Base-by-base conservation (phyloP, 1,140 invertebrate species). In the Drosophila hydei region DNA sequence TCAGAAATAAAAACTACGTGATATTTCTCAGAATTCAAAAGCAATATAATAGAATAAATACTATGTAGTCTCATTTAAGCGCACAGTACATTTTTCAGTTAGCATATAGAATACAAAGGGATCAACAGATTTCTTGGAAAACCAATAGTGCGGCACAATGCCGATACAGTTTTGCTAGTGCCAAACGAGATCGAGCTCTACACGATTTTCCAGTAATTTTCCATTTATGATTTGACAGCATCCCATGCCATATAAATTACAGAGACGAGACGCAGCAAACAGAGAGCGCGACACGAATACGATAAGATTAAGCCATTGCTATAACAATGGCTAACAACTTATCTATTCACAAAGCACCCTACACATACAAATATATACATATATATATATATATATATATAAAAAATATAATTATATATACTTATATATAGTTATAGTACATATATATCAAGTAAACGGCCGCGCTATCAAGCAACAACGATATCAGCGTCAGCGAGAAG, bases 241-340 rank as follows among this genome's bases (percentile, higher is more conserved):
- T 87, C 81, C 48, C 30, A 23, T 33, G 30, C 50, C 51, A 47
- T 42, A 60, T 74, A 77, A 74, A 77, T 71, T 63, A 61, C 19
- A 36, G 56, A 68, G 54, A 68, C 64, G 48, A 27, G 30, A n/a
- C n/a, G n/a, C n/a, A n/a, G 23, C 50, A 48, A 42, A 27, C 25
- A 3, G 11, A 18, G 19, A 55, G 43, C 36, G 33, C 55, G 43
- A 40, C 40, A 38, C 19, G 62, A 73, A 79, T 73, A 76, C 58
- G 63, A 70, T 61, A 45, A 52, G 47, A 65, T 56, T 56, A 58
- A 77, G 63, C 58, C 36, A 33, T 30, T 8, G 68, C 56, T 73
- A 71, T 30, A 54, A 63, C 38, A 59, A 68, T 43, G 19, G 43
- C 38, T 56, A 48, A 16, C 59, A 23, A 79, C 59, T 70, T 79